Evolutionary conservation across 23 tunicate genomes (phyloP), one percentile per base, ranked within the genome.

Genomic region (Styela plicata): DNA sequence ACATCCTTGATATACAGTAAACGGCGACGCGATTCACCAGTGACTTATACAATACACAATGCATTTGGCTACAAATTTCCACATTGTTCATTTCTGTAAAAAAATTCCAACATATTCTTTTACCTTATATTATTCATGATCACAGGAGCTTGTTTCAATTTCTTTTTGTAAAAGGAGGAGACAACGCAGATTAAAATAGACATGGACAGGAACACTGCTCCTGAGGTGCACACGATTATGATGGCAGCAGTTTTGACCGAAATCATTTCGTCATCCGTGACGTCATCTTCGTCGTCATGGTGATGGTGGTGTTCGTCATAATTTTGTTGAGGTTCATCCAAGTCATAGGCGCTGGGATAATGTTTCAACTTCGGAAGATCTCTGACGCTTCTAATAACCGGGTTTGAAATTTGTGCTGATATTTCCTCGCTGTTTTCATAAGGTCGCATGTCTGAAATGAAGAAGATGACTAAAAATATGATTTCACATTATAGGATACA

Each of bases 151-250:
- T 44, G 57, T 17, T 71, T 33, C 1, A 76, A 17, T 76, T 76
- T 76, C 3, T 76, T 76, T 44, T 53, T 53, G 32, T 76, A 52
- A 36, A 25, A 33, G 10, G 81, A 52, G 17, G 81, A 67, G 16
- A 89, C 80, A 69, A 82, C 73, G 33, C 80, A 27, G 20, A 89
- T 85, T 33, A 79, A 69, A 29, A 89, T 69, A 3, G 86, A 34
- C 94, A 89, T 89, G 20, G 79, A 20, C 57, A 89, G 2, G 32
- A 89, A 74, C 16, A 82, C 86, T 3, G 32, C 82, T n/a, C 85
- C 23, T 18, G 85, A 63, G 27, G 86, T 62, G 16, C 67, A 76
- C 21, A 89, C 30, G 20, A 85, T 67, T 36, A 85, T 36, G 25
- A 83, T 82, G 16, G 71, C 78, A 7, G 80, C 89, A 2, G 77